These are phyloP conservation scores for Petromus typicus DNA, from an alignment of 2,113 vertebrate genomes.

Conservation along the genomic window DNA sequence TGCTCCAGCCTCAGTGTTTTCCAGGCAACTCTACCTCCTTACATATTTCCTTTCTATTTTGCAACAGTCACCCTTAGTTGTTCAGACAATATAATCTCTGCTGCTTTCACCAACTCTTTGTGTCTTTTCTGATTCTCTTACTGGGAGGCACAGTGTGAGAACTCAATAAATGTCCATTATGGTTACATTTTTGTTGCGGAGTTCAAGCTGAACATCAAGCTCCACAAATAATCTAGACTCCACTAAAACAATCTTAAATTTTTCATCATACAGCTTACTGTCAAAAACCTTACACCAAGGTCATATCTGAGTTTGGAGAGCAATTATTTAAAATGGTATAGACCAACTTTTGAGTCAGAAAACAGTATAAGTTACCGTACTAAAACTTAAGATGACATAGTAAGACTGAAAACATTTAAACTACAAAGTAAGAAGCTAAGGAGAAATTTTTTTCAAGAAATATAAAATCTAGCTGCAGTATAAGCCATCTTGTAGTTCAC, in stretches of 20 bases:
- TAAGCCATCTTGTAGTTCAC: neutral
- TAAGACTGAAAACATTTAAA: neutral
- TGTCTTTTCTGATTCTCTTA: neutral
- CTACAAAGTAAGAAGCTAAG: neutral
- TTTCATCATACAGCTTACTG: neutral
- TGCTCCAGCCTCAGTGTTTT: neutral
- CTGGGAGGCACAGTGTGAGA: neutral
- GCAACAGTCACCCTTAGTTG: neutral
- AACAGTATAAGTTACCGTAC: neutral
- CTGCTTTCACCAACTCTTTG: neutral
- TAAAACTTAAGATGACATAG: neutral
- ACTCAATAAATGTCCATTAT: neutral
- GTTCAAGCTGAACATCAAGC: neutral
- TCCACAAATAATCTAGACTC: neutral
- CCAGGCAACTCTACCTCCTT: neutral
- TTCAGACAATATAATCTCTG: neutral
- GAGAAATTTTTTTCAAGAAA: neutral
- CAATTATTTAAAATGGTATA: neutral
- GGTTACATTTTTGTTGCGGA: neutral
- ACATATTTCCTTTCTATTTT: neutral
- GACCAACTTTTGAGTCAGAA: slow-evolving; percentile 27
- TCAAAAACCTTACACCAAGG: neutral
- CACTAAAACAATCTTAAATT: neutral
- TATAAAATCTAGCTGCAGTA: neutral
- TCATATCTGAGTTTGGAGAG: neutral